phyloP scores from a whole-genome alignment of 35 echinoderm and acorn worm genomes.

The Heliocidaris erythrogramma region DNA sequence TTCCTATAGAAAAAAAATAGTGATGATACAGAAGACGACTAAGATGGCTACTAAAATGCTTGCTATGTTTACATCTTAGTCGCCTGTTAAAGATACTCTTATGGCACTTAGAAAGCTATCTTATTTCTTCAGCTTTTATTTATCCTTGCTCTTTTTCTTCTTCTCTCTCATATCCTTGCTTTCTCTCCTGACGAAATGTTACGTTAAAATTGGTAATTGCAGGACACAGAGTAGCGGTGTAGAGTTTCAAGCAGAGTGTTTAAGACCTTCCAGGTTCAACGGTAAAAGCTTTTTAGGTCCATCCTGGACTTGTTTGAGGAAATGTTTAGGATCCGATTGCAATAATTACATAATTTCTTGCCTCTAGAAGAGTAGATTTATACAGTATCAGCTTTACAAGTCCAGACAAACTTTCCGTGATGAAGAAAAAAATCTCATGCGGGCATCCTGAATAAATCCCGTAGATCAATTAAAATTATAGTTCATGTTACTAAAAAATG shows the following conservation, averaged over 20 bases:
- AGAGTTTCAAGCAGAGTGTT: not conserved
- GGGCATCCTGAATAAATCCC: not conserved
- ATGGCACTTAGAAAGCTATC: conserved; percentile 27
- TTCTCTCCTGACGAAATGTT: not conserved
- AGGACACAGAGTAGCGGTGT: not conserved
- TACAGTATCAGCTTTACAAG: not conserved
- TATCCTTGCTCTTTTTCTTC: not conserved
- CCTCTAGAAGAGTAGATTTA: not conserved
- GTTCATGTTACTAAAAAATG: not conserved
- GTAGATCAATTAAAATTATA: conserved; percentile 13
- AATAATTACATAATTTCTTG: conserved; percentile 21
- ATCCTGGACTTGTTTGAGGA: conserved; percentile 20
- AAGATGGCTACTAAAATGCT: not conserved
- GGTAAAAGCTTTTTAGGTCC: not conserved
- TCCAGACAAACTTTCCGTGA: not conserved
- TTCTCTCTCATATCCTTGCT: not conserved
- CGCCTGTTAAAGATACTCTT: not conserved
- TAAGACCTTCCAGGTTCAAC: not conserved
- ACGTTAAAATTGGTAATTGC: conserved; percentile 34
- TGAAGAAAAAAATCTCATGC: not conserved
- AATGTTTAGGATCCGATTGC: conserved; percentile 35
- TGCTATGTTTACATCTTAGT: not conserved
- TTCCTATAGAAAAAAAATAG: not conserved
- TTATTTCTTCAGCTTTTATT: conserved; percentile 14
- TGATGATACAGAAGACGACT: not conserved